These are phyloP conservation scores for Tyrannus savana DNA, from an alignment of 2,113 vertebrate genomes.

Conservation along the genomic window DNA sequence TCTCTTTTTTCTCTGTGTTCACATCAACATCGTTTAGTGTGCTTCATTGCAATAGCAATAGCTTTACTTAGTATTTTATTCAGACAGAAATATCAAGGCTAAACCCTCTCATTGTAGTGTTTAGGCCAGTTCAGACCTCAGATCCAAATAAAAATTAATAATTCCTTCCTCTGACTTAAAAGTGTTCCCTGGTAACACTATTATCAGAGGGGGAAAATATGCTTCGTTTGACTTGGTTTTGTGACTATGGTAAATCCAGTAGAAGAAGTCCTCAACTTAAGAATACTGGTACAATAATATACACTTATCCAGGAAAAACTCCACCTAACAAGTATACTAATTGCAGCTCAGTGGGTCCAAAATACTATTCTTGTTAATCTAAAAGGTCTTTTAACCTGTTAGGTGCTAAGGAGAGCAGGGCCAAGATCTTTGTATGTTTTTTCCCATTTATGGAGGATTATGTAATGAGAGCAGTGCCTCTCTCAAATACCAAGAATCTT, in stretches of 20 bases:
- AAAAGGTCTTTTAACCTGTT: neutral
- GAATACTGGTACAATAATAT: neutral
- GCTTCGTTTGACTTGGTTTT: neutral
- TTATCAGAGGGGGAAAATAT: neutral
- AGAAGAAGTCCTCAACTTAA: neutral
- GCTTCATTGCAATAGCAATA: neutral
- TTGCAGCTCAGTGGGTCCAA: neutral
- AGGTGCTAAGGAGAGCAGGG: neutral
- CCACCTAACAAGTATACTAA: neutral
- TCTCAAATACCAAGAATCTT: constrained; percentile 23
- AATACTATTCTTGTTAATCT: neutral
- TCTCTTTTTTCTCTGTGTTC: neutral
- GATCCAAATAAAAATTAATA: neutral
- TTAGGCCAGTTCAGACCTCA: neutral
- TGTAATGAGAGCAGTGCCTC: constrained; percentile 48
- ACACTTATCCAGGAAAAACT: constrained; percentile 14
- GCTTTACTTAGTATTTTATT: neutral
- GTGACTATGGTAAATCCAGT: neutral
- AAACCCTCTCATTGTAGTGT: neutral
- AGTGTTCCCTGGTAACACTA: neutral
- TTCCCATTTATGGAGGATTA: constrained; percentile 27
- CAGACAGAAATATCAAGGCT: neutral
- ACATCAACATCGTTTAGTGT: neutral
- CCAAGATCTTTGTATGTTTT: neutral
- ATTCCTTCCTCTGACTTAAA: neutral